Percentiles rank a stretch among this genome's conserved stretches.
Conservation (phyloP, 2,888 invertebrate species). For the Hirudinaria manillensis region DNA sequence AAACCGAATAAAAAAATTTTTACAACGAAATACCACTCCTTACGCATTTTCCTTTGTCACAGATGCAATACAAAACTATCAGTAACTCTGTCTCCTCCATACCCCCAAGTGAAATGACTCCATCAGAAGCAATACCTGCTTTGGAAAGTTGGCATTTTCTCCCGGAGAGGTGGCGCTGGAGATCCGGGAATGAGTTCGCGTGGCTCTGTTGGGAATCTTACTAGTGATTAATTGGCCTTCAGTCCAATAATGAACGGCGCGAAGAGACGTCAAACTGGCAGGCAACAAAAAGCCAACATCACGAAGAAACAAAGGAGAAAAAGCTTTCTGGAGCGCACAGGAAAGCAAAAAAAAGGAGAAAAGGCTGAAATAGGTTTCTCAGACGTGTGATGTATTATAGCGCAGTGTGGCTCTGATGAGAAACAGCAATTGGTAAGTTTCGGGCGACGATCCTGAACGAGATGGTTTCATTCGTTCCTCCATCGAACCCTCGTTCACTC, state of each 20-base stretch:
- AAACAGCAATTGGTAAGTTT: neutral
- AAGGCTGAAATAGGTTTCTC: neutral
- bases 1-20: too few species aligned
- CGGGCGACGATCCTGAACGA: too few species aligned
- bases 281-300: neutral
- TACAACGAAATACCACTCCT: too few species aligned
- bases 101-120: too few species aligned
- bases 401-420: neutral
- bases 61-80: too few species aligned
- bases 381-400: conserved; percentile 7
- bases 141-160: too few species aligned
- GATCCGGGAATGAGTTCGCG: neutral
- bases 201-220: neutral
- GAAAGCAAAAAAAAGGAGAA: neutral
- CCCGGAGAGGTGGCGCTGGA: too few species aligned
- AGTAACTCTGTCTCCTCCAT: too few species aligned
- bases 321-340: neutral
- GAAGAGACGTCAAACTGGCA: neutral
- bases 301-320: conserved; percentile 11
- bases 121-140: too few species aligned
- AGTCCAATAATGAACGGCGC: conserved; percentile 8
- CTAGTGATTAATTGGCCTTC: conserved; percentile 5
- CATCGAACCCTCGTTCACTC: neutral
- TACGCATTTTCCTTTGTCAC: too few species aligned
- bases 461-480: too few species aligned